phyloP scores from a whole-genome alignment of 30 jellyfish, hydroid and myxozoan species.

The Morbakka virulenta region DNA sequence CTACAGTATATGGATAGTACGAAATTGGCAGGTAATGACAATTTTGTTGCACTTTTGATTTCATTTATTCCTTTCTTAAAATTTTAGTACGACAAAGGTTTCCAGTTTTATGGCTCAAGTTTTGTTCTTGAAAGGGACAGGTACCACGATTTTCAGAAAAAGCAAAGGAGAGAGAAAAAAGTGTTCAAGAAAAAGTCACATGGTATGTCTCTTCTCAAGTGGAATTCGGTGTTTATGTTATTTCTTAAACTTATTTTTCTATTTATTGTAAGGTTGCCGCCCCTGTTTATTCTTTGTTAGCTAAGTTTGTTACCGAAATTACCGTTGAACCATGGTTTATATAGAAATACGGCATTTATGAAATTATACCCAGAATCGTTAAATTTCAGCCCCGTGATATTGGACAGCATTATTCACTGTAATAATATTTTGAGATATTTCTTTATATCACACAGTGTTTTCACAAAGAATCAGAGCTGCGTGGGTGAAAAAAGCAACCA shows the following conservation, averaged over 20 bases:
- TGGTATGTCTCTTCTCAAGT: too few relatives aligned
- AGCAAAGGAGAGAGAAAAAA: constrained; percentile 34
- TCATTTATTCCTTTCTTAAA: background rate
- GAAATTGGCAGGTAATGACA: background rate
- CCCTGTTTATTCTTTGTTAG: background rate
- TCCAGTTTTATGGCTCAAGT: constrained; percentile 81
- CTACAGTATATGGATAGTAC: background rate
- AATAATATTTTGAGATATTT: constrained; percentile 4
- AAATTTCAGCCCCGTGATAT: too few relatives aligned
- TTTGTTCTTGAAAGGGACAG: constrained; percentile 78
- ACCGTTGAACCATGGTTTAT: too few relatives aligned
- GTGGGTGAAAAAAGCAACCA: too few relatives aligned
- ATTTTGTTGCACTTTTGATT: background rate
- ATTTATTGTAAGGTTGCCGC: too few relatives aligned
- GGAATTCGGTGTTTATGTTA: too few relatives aligned
- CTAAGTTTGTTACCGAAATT: background rate
- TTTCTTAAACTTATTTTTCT: too few relatives aligned
- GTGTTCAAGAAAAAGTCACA: constrained; percentile 41
- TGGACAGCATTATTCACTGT: background rate
- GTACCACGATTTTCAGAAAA: constrained; percentile 65
- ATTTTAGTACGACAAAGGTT: constrained; percentile 69
- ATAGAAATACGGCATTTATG: too few relatives aligned
- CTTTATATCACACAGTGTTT: too few relatives aligned
- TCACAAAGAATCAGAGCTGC: too few relatives aligned
- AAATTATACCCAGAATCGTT: too few relatives aligned